These are phyloP conservation scores for Cheilosia vernalis DNA, from an alignment of 2,888 invertebrate species.

Conservation along the genomic window DNA sequence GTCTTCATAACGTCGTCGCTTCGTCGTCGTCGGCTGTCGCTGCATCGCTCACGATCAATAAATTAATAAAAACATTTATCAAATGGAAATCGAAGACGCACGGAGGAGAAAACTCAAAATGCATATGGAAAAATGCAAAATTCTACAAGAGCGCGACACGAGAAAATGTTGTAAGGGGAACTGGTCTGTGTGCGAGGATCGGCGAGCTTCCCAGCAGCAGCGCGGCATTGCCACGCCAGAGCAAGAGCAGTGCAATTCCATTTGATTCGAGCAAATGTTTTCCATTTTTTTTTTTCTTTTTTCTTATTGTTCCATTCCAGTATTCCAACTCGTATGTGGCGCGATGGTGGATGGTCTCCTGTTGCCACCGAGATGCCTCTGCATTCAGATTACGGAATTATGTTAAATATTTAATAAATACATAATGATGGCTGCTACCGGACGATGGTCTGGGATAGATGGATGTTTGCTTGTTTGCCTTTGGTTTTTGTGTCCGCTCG, in stretches of 20 bases:
- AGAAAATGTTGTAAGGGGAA: slow-evolving; percentile 71
- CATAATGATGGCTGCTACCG: slow-evolving; percentile 74
- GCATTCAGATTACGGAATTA: slow-evolving; percentile 83
- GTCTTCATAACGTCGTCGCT: neutral
- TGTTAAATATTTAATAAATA: slow-evolving; percentile 83
- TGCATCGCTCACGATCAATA: slow-evolving; percentile 67
- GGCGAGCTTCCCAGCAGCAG: slow-evolving; percentile 2
- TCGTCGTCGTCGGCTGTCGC: slow-evolving; percentile 24
- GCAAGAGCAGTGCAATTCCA: slow-evolving; percentile 46
- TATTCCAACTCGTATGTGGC: slow-evolving; percentile 11
- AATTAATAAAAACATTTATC: slow-evolving; percentile 75
- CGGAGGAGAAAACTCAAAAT: slow-evolving; percentile 49
- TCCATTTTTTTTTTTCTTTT: slow-evolving; percentile 5
- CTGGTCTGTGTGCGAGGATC: slow-evolving; percentile 43
- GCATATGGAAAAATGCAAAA: slow-evolving; percentile 75
- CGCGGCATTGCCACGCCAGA: slow-evolving; percentile 12
- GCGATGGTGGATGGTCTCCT: neutral
- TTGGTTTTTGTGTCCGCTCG: slow-evolving; percentile 18
- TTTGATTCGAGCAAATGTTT: slow-evolving; percentile 18
- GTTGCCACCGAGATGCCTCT: slow-evolving; percentile 72
- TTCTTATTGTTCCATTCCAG: slow-evolving; percentile 22
- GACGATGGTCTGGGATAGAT: slow-evolving; percentile 48
- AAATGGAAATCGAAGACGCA: slow-evolving; percentile 68
- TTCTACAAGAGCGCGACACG: slow-evolving; percentile 65
- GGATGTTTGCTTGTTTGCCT: slow-evolving; percentile 57